Conservation (phyloP, 2,888 invertebrate species). For the Chrysolina haemoptera region DNA sequence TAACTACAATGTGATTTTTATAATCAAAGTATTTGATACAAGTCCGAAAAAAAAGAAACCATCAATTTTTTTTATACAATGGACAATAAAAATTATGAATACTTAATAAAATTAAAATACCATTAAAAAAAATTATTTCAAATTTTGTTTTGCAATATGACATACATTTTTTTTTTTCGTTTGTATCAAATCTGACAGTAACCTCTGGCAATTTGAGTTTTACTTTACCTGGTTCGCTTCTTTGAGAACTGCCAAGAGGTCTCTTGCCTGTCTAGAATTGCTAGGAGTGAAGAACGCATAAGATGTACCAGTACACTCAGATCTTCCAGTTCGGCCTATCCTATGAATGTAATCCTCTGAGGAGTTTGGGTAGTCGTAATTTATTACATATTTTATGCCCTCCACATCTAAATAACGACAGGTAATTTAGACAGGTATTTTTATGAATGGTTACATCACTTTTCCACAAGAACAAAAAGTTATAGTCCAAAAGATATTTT, state of each 20-base stretch:
- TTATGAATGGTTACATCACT: constrained; percentile 29
- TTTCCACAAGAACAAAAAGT: not conserved
- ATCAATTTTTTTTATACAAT: too few species aligned
- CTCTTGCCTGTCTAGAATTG: constrained; percentile 90
- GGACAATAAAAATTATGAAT: too few species aligned
- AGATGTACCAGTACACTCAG: constrained; percentile 90
- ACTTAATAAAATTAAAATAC: too few species aligned
- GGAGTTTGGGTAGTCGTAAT: constrained; percentile 96
- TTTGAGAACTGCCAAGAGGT: constrained; percentile 88
- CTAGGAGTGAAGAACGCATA: constrained; percentile 95
- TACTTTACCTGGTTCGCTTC: constrained; percentile 89
- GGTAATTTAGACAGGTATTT: not conserved
- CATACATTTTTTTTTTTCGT: too few species aligned
- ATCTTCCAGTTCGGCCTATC: constrained; percentile 94
- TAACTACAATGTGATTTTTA: too few species aligned
- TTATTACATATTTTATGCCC: constrained; percentile 96
- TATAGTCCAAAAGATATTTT: not conserved
- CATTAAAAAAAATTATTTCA: too few species aligned
- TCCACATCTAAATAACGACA: constrained; percentile 85
- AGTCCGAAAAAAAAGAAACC: too few species aligned
- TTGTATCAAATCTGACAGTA: too few species aligned
- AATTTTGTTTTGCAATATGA: too few species aligned
- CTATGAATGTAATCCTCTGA: constrained; percentile 97
- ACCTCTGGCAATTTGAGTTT: not conserved
- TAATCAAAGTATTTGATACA: too few species aligned